Evolutionary conservation across 2,797 vertebrate species (phyloP).

Genomic region (Cynodonichthys magdalenae): DNA sequence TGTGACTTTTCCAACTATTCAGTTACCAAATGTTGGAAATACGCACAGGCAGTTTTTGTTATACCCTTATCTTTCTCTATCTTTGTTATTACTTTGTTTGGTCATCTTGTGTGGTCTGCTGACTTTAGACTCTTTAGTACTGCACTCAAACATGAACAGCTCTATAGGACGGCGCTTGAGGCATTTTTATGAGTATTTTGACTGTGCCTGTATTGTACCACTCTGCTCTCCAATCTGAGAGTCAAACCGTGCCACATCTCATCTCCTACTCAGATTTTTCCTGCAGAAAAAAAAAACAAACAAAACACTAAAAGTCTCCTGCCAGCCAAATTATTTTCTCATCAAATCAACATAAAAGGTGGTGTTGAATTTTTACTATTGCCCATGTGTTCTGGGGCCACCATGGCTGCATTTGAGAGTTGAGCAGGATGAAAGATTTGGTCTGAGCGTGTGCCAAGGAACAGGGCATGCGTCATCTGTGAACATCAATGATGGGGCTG

Average conservation of each 20-base stretch:
- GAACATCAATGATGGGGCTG: conserved; percentile 77
- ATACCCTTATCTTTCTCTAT: conserved; percentile 24
- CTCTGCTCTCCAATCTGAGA: conserved; percentile 15
- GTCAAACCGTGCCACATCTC: conserved; percentile 25
- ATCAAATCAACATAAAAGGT: conserved; percentile 57
- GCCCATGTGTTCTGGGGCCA: conserved; percentile 62
- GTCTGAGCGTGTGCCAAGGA: conserved; percentile 72
- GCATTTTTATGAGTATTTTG: conserved; percentile 40
- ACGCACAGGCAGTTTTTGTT: conserved; percentile 14
- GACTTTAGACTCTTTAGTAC: conserved; percentile 7
- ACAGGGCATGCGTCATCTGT: conserved; percentile 77
- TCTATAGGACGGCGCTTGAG: conserved; percentile 23
- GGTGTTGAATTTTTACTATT: conserved; percentile 63
- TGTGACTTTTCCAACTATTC: conserved; percentile 24
- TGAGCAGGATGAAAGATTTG: conserved; percentile 70
- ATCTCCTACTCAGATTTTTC: conserved; percentile 36
- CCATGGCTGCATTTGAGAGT: conserved; percentile 62
- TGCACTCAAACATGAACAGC: conserved; percentile 17
- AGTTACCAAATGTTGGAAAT: conserved; percentile 11
- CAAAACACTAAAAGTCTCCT: conserved; percentile 20
- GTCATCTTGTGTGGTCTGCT: conserved; percentile 49
- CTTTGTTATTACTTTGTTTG: conserved; percentile 29
- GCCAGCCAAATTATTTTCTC: conserved; percentile 52
- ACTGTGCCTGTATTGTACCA: conserved; percentile 31
- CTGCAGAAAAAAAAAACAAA: conserved; percentile 22